phyloP scores from a whole-genome alignment of 2,113 vertebrate species.

The Scomber colias region DNA sequence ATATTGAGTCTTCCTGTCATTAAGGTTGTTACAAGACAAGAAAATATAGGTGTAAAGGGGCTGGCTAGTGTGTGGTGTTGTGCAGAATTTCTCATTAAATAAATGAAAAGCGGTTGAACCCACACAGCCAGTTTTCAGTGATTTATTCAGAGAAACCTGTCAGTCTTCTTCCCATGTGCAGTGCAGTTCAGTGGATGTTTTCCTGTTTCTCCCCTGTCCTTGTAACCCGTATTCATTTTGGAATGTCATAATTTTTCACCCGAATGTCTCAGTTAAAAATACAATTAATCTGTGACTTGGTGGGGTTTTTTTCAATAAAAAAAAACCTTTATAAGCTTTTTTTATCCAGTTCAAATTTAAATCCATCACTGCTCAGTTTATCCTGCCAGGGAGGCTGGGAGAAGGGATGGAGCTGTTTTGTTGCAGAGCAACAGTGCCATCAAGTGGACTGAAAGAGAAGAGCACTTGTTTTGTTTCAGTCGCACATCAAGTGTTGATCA shows the following conservation, averaged over 20 bases:
- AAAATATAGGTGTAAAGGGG: neutral
- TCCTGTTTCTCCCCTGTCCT: slow-evolving; percentile 6
- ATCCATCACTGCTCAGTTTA: slow-evolving; percentile 62
- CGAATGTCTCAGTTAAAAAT: slow-evolving; percentile 24
- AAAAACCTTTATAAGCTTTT: slow-evolving; percentile 44
- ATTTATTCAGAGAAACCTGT: slow-evolving; percentile 45
- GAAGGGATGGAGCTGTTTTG: slow-evolving; percentile 20
- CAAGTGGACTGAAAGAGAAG: slow-evolving; percentile 83
- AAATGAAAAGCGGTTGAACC: neutral
- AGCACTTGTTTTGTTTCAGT: slow-evolving; percentile 52
- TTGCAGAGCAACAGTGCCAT: slow-evolving; percentile 89
- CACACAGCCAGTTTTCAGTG: slow-evolving; percentile 21
- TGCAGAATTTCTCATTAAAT: neutral
- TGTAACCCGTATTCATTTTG: slow-evolving; percentile 4
- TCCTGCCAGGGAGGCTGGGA: slow-evolving; percentile 28
- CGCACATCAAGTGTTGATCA: slow-evolving; percentile 25
- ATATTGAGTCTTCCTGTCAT: slow-evolving; percentile 6
- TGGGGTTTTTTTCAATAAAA: slow-evolving; percentile 13
- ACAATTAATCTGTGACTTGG: slow-evolving; percentile 34
- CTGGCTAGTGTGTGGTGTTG: neutral
- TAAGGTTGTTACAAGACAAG: neutral
- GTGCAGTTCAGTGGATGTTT: slow-evolving; percentile 46
- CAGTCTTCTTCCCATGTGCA: slow-evolving; percentile 15
- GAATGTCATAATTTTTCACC: slow-evolving; percentile 6
- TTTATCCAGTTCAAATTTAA: slow-evolving; percentile 66